A percentile compares a stretch with the other conserved stretches of the same genome.
Conservation (phyloP, 2,888 invertebrate genomes). For the Acronicta leporina region DNA sequence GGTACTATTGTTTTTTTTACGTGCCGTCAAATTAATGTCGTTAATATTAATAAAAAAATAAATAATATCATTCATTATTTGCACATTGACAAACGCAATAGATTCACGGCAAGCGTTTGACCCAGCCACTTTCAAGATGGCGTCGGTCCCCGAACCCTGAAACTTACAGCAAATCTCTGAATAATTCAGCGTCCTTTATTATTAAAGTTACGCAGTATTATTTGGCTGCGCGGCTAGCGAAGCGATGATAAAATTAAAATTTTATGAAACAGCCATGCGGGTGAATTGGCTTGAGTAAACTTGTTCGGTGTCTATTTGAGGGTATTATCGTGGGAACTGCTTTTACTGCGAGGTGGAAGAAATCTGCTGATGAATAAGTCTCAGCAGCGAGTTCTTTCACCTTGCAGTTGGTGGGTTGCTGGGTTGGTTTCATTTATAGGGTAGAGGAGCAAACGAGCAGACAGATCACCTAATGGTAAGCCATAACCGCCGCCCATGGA, state of each 20-base stretch:
- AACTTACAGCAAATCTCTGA: constrained; percentile 46
- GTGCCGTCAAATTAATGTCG: no score
- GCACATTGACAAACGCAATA: constrained; percentile 22
- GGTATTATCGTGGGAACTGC: constrained; percentile 5
- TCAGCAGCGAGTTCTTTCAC: no score
- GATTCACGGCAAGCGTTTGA: constrained; percentile 17
- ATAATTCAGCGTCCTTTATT: constrained; percentile 57
- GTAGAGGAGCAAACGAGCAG: no score
- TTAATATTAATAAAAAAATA: no score
- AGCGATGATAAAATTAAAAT: constrained; percentile 58
- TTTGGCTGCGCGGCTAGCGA: constrained; percentile 41
- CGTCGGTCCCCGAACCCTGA: constrained; percentile 19
- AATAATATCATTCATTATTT: no score
- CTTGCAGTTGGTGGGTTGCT: no score
- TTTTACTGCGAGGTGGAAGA: no score
- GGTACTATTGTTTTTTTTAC: no score
- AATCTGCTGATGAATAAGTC: no score
- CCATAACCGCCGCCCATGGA: no score
- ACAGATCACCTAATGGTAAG: no score
- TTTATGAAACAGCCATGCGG: constrained; percentile 45
- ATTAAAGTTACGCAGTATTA: constrained; percentile 55
- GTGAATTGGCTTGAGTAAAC: constrained; percentile 41
- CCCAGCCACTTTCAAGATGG: constrained; percentile 27
- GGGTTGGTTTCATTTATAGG: no score
- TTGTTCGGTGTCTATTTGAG: constrained; percentile 21